Base-by-base conservation (phyloP, 64 coral and sea anemone species). In the Stylophora pistillata region DNA sequence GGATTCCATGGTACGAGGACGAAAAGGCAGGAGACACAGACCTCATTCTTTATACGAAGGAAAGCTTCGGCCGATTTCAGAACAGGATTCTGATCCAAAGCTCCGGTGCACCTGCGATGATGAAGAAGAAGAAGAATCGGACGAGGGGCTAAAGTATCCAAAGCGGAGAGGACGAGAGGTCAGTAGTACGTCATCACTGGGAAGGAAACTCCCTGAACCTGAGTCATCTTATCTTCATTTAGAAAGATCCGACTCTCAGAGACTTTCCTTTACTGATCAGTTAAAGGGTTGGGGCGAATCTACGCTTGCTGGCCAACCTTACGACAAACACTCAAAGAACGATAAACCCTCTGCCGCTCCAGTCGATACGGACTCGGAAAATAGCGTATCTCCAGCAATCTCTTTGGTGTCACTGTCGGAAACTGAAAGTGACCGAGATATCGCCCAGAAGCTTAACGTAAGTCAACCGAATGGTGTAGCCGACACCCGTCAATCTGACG, bases 391-490 rank as follows among this genome's bases (percentile, higher is more conserved):
- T 17, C 95, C 95, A 14, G 87, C 95, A n/a, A 88, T 93, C 60
- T 97, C 95, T 29, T 78, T 97, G 3, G 95, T 86, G 14, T 93
- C 95, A 11, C 85, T 97, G 9, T 93, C 95, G 25, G 95, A 97
- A 63, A 90, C 95, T 0, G 95, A 97, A 34, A 88, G 86, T 30
- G 95, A 97, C 25, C 77, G 76, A 13, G 95, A 97, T 20, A 89
- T 97, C n/a, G 95, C 91, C 13, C 88, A 89, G 17, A 90, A 90
- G 11, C 76, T 93, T 47, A 68, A 97, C 33, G 82, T 78, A 9
- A 65, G 77, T 11, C 34, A 70, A 0, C 33, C 61, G 61, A 84
- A 20, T 70, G 30, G n/a, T 28, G 47, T 23, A 18, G 23, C 80
- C 23, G 29, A 26, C 20, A 32, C 64, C 5, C 77, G 30, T 60